Evolutionary conservation across 2,888 invertebrate species (phyloP), one percentile per base, ranked within the genome.

Genomic region (Deilephila porcellus): DNA sequence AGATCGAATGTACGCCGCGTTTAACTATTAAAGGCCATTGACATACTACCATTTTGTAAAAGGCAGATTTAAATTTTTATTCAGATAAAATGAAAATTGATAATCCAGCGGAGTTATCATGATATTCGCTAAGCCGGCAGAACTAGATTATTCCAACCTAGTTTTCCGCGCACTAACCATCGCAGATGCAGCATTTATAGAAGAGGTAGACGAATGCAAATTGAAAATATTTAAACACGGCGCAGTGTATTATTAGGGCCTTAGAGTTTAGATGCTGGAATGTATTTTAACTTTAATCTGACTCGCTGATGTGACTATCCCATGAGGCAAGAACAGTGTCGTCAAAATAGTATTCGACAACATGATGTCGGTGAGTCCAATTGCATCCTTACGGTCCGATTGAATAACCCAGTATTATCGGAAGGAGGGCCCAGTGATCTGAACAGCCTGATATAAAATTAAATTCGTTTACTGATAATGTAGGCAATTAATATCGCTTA

Each of bases 61-160:
- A 62, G 52, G 52, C 67, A 17, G 17, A 52, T 62, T 72, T 70
- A 60, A 72, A 73, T 73, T 73, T 67, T 71, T 74, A 71, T 74
- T 71, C 71, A 67, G 64, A 74, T 71, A 71, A 60, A 78, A 83
- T 80, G 70, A 75, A 80, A 81, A 80, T 80, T 79, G 79, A 81
- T 82, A 82, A 83, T 78, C 78, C 78, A 71, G 71, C 76, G 71
- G 72, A 76, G 78, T 81, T 80, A 80, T 82, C 82, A 75, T 79
- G 81, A 82, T 81, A 83, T 84, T 86, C 81, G 83, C 86, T 83
- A 83, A 84, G 81, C 83, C 80, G 67, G 82, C 88, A 84, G 85
- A 88, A 84, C 85, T 88, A 84, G 83, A 88, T 89, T 88, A 90
- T 87, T 86, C 85, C 86, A 86, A 84, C 86, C 88, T 85, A 88